phyloP scores from a whole-genome alignment of 1,140 invertebrate species.

The Geopemphigus sp. region DNA sequence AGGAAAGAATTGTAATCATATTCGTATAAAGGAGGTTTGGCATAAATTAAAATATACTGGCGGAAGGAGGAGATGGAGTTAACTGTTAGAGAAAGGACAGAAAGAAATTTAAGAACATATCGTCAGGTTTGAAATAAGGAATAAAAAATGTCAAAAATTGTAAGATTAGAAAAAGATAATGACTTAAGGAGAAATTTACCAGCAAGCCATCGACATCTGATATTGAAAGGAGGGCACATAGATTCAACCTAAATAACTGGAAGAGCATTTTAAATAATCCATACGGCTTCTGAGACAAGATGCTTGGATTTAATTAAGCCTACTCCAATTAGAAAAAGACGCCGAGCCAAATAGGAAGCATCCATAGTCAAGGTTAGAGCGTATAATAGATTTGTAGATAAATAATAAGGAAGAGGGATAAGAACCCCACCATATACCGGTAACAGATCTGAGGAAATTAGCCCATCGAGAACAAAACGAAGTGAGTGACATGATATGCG shows the following conservation, averaged over 20 bases:
- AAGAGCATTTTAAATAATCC: neutral
- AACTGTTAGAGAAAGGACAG: neutral
- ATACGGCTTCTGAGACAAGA: neutral
- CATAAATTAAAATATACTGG: neutral
- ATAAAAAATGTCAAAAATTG: conserved; percentile 8
- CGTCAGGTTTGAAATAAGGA: neutral
- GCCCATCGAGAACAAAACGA: too few species aligned
- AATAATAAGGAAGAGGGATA: neutral
- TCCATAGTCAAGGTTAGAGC: neutral
- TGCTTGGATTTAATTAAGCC: neutral
- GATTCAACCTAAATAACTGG: neutral
- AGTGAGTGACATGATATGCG: too few species aligned
- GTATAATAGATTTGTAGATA: neutral
- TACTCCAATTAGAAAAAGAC: neutral
- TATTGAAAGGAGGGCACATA: conserved; percentile 2
- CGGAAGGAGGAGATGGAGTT: neutral
- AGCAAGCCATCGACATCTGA: neutral
- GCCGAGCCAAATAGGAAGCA: neutral
- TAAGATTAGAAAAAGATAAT: neutral
- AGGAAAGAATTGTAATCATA: neutral
- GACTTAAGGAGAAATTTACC: conserved; percentile 11
- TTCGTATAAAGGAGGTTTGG: neutral
- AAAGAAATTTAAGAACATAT: neutral
- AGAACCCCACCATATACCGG: too few species aligned
- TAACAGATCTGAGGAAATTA: too few species aligned